Percentiles rank a stretch among this genome's conserved stretches.
phyloP scores from a whole-genome alignment of 2,888 invertebrate genomes.

The Leptodirus hochenwartii region DNA sequence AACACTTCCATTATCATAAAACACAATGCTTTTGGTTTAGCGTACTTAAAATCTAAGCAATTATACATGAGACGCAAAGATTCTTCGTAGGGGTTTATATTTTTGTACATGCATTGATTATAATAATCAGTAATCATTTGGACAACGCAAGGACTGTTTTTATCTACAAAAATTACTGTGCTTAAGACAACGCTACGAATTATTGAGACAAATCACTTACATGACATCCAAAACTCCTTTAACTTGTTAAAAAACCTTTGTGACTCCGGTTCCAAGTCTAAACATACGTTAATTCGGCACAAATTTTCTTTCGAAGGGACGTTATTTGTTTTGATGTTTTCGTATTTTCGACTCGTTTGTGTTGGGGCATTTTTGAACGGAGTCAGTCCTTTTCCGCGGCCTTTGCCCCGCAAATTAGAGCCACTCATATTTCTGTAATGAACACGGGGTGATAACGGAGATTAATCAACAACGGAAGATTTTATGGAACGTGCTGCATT shows the following conservation, averaged over 20 bases:
- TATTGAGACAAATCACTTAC: slow-evolving; percentile 11
- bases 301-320: slow-evolving; percentile 8
- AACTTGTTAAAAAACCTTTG: slow-evolving; percentile 11
- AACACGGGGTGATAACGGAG: no score
- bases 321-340: no score
- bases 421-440: no score
- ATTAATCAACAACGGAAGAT: no score
- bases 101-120: slow-evolving; percentile 20
- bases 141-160: slow-evolving; percentile 24
- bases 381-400: no score
- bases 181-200: not conserved
- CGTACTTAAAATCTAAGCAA: slow-evolving; percentile 40
- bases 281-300: slow-evolving; percentile 10
- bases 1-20: slow-evolving; percentile 43
- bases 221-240: slow-evolving; percentile 12
- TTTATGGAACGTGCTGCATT: no score
- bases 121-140: slow-evolving; percentile 23
- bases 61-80: slow-evolving; percentile 39
- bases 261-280: slow-evolving; percentile 10
- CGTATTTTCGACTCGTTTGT: no score
- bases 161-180: slow-evolving; percentile 20
- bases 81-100: slow-evolving; percentile 44
- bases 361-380: no score
- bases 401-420: no score
- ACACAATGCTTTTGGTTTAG: slow-evolving; percentile 42